phyloP scores from a whole-genome alignment of 2,888 invertebrate species.

The Sarcophaga variegata region DNA sequence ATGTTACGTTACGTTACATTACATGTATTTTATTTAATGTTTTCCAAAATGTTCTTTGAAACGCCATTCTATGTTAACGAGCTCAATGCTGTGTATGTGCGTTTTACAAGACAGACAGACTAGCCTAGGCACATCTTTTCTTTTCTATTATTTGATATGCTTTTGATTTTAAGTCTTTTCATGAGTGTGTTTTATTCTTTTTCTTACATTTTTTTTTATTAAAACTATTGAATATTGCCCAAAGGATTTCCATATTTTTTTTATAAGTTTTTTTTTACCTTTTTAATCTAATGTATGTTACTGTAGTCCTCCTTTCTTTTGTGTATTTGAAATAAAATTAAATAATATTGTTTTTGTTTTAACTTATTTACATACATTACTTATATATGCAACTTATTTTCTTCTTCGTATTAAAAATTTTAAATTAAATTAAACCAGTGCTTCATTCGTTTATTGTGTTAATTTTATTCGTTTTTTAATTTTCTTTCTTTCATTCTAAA shows the following conservation, averaged over 20 bases:
- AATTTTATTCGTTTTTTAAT: constrained; percentile 38
- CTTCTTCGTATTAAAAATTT: constrained; percentile 21
- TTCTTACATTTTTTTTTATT: not conserved
- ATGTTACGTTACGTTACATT: not conserved
- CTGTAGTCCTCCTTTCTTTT: constrained; percentile 34
- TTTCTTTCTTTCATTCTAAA: constrained; percentile 32
- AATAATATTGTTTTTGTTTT: constrained; percentile 43
- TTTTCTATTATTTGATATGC: too few species aligned
- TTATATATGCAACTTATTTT: constrained; percentile 23
- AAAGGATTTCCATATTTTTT: constrained; percentile 45
- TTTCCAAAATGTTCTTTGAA: not conserved
- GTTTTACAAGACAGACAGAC: too few species aligned
- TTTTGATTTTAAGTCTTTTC: not conserved
- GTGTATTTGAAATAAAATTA: constrained; percentile 31
- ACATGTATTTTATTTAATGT: not conserved
- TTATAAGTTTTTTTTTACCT: constrained; percentile 27
- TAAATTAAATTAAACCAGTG: constrained; percentile 12
- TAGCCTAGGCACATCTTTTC: too few species aligned
- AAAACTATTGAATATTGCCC: not conserved
- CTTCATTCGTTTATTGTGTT: constrained; percentile 32
- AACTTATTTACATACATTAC: not conserved
- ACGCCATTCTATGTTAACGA: too few species aligned
- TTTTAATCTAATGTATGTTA: constrained; percentile 17
- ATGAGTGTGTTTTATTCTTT: not conserved
- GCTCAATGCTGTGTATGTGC: too few species aligned